Conservation (phyloP, 2,888 invertebrate species). For the Pecten maximus region DNA sequence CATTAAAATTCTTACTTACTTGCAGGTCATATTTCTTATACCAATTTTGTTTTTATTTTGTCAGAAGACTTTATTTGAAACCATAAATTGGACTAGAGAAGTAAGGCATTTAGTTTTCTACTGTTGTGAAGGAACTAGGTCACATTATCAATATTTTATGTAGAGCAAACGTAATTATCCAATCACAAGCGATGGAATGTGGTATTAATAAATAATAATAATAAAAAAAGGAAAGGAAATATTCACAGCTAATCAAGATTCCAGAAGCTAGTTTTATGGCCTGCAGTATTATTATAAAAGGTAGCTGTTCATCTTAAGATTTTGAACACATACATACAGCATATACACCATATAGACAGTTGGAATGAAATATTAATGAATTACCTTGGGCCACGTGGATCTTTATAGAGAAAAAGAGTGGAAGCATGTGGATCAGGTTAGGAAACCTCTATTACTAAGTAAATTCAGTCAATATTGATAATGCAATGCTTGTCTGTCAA, state of each 20-base stretch:
- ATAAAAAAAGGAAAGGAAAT: neutral
- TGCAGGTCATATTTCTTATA: too few relatives aligned
- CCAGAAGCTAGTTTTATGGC: neutral
- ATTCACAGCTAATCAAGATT: neutral
- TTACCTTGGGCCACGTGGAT: neutral
- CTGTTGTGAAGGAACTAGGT: neutral
- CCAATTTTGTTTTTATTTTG: neutral
- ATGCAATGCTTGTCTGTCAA: neutral
- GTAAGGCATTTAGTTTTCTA: neutral
- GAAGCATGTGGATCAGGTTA: neutral
- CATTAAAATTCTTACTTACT: too few relatives aligned
- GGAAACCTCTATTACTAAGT: neutral
- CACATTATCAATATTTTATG: neutral
- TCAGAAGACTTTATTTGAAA: neutral
- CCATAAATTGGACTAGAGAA: neutral
- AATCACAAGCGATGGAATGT: conserved; percentile 1
- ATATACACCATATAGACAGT: neutral
- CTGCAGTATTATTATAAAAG: neutral
- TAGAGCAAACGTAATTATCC: neutral
- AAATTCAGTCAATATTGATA: neutral
- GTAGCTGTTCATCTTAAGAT: neutral
- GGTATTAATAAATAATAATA: neutral
- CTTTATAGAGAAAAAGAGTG: neutral
- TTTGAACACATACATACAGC: neutral
- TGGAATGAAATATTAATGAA: conserved; percentile 1